Evolutionary conservation across 2,888 invertebrate genomes (phyloP), one percentile per base, ranked within the genome.

Genomic region (Hyposoter didymator): DNA sequence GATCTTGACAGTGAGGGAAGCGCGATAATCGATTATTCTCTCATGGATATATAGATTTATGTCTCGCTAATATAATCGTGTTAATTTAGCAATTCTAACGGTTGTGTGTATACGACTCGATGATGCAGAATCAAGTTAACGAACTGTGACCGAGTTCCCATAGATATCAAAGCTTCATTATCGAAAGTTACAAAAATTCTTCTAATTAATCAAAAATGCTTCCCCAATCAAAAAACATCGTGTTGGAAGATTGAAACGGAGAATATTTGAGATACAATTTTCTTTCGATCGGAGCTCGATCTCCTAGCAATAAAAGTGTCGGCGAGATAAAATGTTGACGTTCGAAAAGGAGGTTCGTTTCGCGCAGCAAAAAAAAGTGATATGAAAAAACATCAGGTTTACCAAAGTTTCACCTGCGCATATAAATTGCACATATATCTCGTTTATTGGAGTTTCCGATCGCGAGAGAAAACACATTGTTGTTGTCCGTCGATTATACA

Each of bases 1-100:
- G 81, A 84, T 81, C 73, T 84, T 81, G 84, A 79, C 74, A 74
- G 73, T 59, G 59, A 73, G 62, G 22, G 83, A 83, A 78, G 45
- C 74, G 47, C 74, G 47, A 69, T 73, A 78, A 83, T 78, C 59
- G 78, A 83, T 73, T 22, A 83, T 73, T 22, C 67, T 67, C 22
- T 43, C 32, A 45, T 28, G 35, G 59, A 62, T 52, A 5, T 12
- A 47, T 47, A 35, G 64, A 32, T 22, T 19, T 32, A 49, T 62
- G 19, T 17, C 49, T 45, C n/a, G 73, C 45, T 83, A 59, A 55
- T 74, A 78, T 78, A 78, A 83, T 83, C 83, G 73, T 62, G 67
- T 78, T 78, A 83, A 78, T 78, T 47, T 59, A 28, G 22, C 62
- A 5, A 39, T 49, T 35, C 55, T 17, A 35, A 17, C 47, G 12